Conservation (phyloP, 2,113 vertebrate species). For the Callipepla squamata region DNA sequence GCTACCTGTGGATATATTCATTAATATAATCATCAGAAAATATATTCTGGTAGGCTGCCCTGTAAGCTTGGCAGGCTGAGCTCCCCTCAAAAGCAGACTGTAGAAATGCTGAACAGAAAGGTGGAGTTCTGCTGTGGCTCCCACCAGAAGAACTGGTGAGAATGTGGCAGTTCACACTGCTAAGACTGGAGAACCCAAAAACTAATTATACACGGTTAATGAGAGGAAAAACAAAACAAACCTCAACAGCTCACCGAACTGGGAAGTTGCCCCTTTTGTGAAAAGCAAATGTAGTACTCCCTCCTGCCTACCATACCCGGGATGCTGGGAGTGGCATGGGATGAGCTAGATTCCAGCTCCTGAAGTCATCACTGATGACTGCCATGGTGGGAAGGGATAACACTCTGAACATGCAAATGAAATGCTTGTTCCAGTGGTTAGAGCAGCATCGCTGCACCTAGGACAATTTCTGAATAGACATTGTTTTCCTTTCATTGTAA, state of each 20-base stretch:
- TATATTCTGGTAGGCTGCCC: not conserved
- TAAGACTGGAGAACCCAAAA: not conserved
- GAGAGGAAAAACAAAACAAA: fast-evolving
- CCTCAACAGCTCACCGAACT: not conserved
- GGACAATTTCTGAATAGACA: not conserved
- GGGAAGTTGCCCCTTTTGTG: not conserved
- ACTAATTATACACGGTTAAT: not conserved
- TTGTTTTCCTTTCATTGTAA: not conserved
- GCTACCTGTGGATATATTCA: not conserved
- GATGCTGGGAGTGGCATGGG: not conserved
- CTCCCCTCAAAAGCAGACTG: not conserved
- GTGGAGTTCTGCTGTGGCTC: not conserved
- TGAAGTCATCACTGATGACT: fast-evolving
- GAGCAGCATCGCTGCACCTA: not conserved
- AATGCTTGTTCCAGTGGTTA: not conserved
- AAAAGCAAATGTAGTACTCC: not conserved
- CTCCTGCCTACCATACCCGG: not conserved
- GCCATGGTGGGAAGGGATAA: not conserved
- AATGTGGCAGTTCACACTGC: not conserved
- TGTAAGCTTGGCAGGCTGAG: not conserved
- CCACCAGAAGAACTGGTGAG: not conserved
- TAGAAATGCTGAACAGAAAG: not conserved
- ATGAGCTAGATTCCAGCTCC: not conserved
- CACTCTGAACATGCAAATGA: not conserved
- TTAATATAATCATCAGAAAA: not conserved